Conservation (phyloP, 2,888 invertebrate genomes). For the Platypus cylindrus region DNA sequence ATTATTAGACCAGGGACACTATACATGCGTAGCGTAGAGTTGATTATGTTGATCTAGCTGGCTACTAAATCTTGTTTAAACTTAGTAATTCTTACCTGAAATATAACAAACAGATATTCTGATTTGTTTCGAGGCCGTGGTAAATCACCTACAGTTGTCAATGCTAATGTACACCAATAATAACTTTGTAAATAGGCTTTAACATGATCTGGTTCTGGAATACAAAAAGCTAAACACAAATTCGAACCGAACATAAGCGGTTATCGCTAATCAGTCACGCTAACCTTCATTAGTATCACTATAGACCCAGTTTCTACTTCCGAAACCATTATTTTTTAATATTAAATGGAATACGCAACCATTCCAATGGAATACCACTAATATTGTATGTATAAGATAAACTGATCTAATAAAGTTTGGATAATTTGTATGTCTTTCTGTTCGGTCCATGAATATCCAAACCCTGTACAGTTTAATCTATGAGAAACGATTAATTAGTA, state of each 20-base stretch:
- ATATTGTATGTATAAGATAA: constrained; percentile 86
- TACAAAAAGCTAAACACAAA: not conserved
- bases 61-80: too few species aligned
- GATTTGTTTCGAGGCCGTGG: constrained; percentile 86
- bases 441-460: constrained; percentile 97
- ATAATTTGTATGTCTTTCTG: constrained; percentile 97
- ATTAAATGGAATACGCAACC: constrained; percentile 97
- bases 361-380: constrained; percentile 99
- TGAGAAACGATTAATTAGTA: constrained; percentile 7
- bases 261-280: not conserved
- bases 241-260: not conserved
- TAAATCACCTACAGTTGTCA: constrained; percentile 90
- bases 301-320: constrained; percentile 83
- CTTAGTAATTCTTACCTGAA: constrained; percentile 30
- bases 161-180: constrained; percentile 94
- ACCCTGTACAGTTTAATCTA: constrained; percentile 57
- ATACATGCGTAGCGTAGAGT: too few species aligned
- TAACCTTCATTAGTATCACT: constrained; percentile 49
- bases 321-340: constrained; percentile 89
- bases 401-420: constrained; percentile 91
- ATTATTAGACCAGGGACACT: too few species aligned
- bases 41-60: too few species aligned
- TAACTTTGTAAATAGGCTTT: constrained; percentile 95
- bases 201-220: constrained; percentile 65
- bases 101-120: constrained; percentile 91